phyloP scores from a whole-genome alignment of 2,888 invertebrate genomes.

The Galerucella calmariensis region DNA sequence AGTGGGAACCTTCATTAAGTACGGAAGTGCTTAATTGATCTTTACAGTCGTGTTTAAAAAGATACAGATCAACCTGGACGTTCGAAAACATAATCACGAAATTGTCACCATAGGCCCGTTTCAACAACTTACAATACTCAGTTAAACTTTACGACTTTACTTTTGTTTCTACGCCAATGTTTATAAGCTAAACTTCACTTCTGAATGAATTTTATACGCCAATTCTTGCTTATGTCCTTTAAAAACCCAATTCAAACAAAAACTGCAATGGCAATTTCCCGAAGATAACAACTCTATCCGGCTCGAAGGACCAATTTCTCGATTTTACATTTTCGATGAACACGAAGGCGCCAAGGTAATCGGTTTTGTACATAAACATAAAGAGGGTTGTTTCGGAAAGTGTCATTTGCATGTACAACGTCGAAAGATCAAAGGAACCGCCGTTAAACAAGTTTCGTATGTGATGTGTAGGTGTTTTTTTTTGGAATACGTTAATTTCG shows the following conservation, averaged over 20 bases:
- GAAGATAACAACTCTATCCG: conserved; percentile 7
- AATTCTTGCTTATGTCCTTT: neutral
- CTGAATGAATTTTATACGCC: neutral
- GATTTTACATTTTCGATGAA: conserved; percentile 16
- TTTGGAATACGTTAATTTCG: conserved; percentile 33
- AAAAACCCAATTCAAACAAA: conserved; percentile 17
- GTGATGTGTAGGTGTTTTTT: conserved; percentile 24
- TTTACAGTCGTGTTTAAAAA: too few species aligned
- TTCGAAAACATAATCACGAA: too few species aligned
- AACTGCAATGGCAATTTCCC: conserved; percentile 9
- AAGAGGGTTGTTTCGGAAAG: conserved; percentile 40
- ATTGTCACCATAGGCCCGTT: too few species aligned
- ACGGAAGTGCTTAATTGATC: too few species aligned
- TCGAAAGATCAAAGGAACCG: conserved; percentile 44
- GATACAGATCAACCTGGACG: too few species aligned
- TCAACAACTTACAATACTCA: too few species aligned
- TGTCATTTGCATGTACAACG: conserved; percentile 45
- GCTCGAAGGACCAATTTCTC: conserved; percentile 28
- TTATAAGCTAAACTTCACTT: neutral
- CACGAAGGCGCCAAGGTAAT: conserved; percentile 27
- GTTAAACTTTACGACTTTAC: too few species aligned
- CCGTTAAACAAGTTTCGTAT: conserved; percentile 29
- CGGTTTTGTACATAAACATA: conserved; percentile 35
- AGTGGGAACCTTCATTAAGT: too few species aligned
- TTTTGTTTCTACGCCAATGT: too few species aligned